phyloP scores from a whole-genome alignment of 53 echinoderm and acorn worm genomes.

The Paracentrotus lividus region DNA sequence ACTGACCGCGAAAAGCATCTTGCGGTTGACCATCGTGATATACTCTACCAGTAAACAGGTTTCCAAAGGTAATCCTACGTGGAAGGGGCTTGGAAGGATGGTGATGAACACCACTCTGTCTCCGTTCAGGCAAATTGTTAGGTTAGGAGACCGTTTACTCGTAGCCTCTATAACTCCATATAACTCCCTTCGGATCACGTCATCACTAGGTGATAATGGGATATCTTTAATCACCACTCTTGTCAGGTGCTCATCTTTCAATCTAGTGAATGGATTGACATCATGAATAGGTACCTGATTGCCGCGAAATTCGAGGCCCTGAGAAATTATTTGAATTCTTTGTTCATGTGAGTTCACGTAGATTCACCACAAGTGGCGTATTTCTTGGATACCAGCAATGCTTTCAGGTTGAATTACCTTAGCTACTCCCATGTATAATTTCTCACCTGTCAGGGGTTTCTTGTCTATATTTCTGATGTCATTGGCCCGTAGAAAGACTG shows the following conservation, averaged over 20 bases:
- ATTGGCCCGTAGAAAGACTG: neutral
- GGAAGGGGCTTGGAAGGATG: neutral
- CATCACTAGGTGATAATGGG: neutral
- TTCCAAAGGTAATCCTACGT: neutral
- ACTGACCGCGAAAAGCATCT: neutral
- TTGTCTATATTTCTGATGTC: neutral
- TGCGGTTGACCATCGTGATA: conserved; percentile 9
- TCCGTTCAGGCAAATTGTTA: conserved; percentile 7
- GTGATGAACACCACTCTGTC: neutral
- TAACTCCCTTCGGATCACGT: neutral
- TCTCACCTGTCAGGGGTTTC: neutral
- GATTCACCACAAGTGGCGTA: neutral
- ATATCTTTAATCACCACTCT: neutral
- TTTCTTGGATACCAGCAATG: neutral
- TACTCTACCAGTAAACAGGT: neutral
- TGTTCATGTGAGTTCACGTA: neutral
- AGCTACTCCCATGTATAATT: neutral
- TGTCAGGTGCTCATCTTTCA: neutral
- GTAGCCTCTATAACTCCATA: neutral
- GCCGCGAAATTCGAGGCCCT: neutral
- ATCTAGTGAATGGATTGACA: neutral
- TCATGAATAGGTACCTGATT: neutral
- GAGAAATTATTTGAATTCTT: neutral
- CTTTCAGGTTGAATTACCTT: neutral
- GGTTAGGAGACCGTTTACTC: conserved; percentile 5